phyloP scores from a whole-genome alignment of 2,113 vertebrate genomes.

The Gymnocephalus cernua region DNA sequence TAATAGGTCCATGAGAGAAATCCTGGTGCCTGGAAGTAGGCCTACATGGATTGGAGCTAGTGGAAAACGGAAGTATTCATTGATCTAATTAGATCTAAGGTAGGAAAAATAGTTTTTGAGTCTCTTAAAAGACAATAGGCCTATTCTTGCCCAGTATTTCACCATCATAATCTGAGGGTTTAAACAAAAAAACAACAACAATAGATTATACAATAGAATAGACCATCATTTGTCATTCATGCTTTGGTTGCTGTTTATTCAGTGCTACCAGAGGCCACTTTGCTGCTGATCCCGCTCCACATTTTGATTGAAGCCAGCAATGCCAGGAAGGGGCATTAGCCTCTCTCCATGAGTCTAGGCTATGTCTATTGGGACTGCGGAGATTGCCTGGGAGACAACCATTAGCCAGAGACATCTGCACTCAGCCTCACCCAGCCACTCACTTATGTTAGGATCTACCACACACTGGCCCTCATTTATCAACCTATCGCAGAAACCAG shows the following conservation, averaged over 20 bases:
- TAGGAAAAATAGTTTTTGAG: background rate
- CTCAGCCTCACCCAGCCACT: constrained; percentile 23
- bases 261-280: background rate
- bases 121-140: background rate
- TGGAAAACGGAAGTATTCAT: background rate
- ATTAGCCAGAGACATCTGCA: constrained; percentile 73
- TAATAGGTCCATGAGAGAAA: constrained; percentile 47
- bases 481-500: too few species aligned
- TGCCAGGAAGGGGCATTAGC: constrained; percentile 26
- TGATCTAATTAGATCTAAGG: background rate
- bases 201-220: background rate
- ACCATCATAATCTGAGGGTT: background rate
- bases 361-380: constrained; percentile 54
- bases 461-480: too few species aligned
- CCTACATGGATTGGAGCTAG: constrained; percentile 28
- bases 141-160: background rate
- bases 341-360: constrained; percentile 20
- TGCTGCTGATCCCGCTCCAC: constrained; percentile 45
- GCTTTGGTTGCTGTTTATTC: constrained; percentile 6
- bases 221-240: background rate
- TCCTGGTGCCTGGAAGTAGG: constrained; percentile 55
- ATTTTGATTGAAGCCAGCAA: constrained; percentile 53
- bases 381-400: constrained; percentile 40
- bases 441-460: too few species aligned
- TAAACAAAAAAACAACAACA: constrained; percentile 42